Evolutionary conservation across 1,140 invertebrate genomes (phyloP).

Genomic region (Lethrus apterus): DNA sequence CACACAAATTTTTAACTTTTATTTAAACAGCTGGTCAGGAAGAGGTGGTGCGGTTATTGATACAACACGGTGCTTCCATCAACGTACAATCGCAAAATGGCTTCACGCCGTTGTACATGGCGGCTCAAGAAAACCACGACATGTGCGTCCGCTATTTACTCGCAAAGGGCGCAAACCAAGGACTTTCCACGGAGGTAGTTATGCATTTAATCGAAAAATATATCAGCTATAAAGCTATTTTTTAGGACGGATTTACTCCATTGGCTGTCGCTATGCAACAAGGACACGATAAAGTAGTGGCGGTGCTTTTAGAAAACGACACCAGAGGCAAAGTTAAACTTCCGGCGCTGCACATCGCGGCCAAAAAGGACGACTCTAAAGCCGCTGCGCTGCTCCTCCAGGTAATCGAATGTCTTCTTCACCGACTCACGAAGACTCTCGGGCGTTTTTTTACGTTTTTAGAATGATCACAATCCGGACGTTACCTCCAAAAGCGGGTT

Average conservation of each 20-base stretch:
- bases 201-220: too few relatives aligned
- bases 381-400: slow-evolving; percentile 85
- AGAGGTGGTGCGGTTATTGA: slow-evolving; percentile 84
- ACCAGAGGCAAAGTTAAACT: slow-evolving; percentile 84
- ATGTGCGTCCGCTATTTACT: slow-evolving; percentile 88
- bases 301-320: slow-evolving; percentile 91
- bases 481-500: slow-evolving; percentile 96
- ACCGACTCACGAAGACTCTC: not conserved
- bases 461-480: slow-evolving; percentile 93
- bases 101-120: slow-evolving; percentile 98
- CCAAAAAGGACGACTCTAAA: slow-evolving; percentile 98
- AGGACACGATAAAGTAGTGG: slow-evolving; percentile 96
- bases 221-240: slow-evolving; percentile 15
- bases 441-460: slow-evolving; percentile 16
- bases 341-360: slow-evolving; percentile 94
- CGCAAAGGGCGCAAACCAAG: slow-evolving; percentile 91
- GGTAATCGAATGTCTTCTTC: slow-evolving; percentile 41
- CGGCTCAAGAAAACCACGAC: slow-evolving; percentile 97
- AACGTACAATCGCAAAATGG: slow-evolving; percentile 97
- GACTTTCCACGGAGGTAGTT: slow-evolving; percentile 87
- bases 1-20: slow-evolving; percentile 19
- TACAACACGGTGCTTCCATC: slow-evolving; percentile 84
- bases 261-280: slow-evolving; percentile 98
- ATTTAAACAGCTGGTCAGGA: slow-evolving; percentile 86
- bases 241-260: slow-evolving; percentile 95